Evolutionary conservation across 1,140 invertebrate species (phyloP).

Genomic region (Sycobia sp.): DNA sequence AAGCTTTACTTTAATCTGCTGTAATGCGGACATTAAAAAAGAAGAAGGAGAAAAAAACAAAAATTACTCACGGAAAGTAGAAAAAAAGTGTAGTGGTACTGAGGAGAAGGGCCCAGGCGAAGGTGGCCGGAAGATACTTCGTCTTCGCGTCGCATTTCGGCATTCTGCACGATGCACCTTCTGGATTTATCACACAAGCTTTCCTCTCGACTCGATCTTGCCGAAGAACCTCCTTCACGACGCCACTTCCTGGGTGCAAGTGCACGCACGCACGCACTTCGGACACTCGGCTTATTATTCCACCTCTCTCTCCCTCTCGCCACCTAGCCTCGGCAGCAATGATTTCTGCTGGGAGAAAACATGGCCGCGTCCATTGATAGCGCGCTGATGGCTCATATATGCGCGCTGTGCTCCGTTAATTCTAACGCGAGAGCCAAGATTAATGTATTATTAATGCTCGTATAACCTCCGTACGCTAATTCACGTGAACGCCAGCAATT

Average conservation of each 20-base stretch:
- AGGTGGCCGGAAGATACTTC: slow-evolving; percentile 92
- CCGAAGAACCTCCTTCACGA: background rate
- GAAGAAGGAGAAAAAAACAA: no score
- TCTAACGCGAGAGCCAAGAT: no score
- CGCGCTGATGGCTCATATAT: slow-evolving; percentile 1
- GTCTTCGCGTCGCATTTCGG: slow-evolving; percentile 92
- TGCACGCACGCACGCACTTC: background rate
- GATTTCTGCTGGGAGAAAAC: slow-evolving; percentile 60
- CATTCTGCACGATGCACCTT: slow-evolving; percentile 68
- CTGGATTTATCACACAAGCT: background rate
- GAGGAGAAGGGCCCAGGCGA: slow-evolving; percentile 93
- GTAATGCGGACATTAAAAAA: no score
- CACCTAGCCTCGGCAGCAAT: slow-evolving; percentile 39
- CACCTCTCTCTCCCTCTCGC: background rate
- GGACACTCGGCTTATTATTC: background rate
- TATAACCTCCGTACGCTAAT: no score
- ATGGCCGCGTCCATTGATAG: slow-evolving; percentile 59
- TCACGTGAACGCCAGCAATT: background rate
- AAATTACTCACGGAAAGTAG: slow-evolving; percentile 90
- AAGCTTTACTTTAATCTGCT: no score
- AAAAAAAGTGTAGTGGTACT: slow-evolving; percentile 92
- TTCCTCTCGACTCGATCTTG: background rate
- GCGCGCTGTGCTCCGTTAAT: background rate
- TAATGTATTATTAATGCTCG: no score
- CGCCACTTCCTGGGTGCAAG: background rate